Percentiles rank a stretch among this genome's conserved stretches.
These are phyloP conservation scores for Halichoeres trimaculatus DNA, from an alignment of 2,113 vertebrate genomes.

Conservation along the genomic window DNA sequence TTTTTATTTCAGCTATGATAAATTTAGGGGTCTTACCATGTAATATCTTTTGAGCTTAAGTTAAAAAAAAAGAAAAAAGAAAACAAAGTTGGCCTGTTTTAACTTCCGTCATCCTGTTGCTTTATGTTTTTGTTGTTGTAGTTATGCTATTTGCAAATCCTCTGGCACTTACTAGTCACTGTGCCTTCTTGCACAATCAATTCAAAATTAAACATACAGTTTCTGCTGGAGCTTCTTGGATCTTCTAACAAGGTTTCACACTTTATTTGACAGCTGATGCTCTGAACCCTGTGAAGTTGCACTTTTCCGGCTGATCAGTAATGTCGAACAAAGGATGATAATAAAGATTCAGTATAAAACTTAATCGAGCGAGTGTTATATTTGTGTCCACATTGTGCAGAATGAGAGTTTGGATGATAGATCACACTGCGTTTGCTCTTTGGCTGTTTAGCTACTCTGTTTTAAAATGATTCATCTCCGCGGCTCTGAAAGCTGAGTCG, in stretches of 20 bases:
- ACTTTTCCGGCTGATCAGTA: background rate
- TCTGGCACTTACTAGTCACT: too few species aligned
- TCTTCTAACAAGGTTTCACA: background rate
- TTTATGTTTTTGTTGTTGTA: too few species aligned
- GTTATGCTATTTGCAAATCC: too few species aligned
- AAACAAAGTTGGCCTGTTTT: too few species aligned
- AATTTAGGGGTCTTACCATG: too few species aligned
- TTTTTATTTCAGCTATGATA: too few species aligned
- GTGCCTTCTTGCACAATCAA: too few species aligned
- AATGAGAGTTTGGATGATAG: conserved; percentile 11
- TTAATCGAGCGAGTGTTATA: background rate
- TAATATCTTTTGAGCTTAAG: too few species aligned
- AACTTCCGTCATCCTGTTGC: too few species aligned
- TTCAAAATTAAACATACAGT: too few species aligned
- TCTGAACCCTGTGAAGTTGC: background rate
- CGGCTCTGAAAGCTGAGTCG: conserved; percentile 14
- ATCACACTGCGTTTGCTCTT: conserved; percentile 27
- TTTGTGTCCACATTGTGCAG: background rate
- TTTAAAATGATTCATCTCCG: conserved; percentile 43
- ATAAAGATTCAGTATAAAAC: background rate
- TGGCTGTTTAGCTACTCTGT: conserved; percentile 36
- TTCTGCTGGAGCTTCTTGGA: background rate
- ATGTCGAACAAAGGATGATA: background rate
- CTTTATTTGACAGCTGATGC: background rate
- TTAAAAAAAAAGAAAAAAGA: too few species aligned